phyloP scores from a whole-genome alignment of 1,140 invertebrate species.

The Schlechtendalia chinensis region DNA sequence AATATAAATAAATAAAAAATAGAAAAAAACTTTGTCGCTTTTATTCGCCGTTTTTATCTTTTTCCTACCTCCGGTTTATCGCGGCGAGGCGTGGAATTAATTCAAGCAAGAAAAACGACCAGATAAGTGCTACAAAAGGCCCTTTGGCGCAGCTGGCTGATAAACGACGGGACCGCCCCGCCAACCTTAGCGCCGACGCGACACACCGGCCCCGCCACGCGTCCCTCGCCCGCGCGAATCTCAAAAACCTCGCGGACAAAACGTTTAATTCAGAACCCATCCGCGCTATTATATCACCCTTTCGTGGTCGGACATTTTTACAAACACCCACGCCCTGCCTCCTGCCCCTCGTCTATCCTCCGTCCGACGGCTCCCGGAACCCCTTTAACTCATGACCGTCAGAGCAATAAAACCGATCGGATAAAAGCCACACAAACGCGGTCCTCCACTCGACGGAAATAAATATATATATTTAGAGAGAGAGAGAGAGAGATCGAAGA shows the following conservation, averaged over 20 bases:
- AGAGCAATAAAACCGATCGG: neutral
- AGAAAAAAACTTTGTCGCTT: conserved; percentile 38
- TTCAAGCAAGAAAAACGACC: conserved; percentile 48
- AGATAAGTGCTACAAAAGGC: conserved; percentile 48
- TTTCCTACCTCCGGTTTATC: conserved; percentile 37
- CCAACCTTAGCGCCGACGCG: neutral
- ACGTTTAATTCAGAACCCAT: conserved; percentile 29
- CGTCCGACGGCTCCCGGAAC: too few species aligned
- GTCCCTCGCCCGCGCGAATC: neutral
- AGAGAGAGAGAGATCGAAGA: too few species aligned
- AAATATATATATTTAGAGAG: neutral
- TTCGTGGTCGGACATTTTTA: conserved; percentile 1
- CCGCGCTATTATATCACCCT: neutral
- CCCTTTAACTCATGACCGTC: too few species aligned
- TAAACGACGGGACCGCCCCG: conserved; percentile 24
- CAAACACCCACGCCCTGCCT: neutral
- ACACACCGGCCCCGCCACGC: neutral
- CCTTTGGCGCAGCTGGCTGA: conserved; percentile 25
- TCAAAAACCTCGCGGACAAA: conserved; percentile 1
- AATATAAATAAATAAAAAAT: neutral
- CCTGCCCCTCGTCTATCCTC: neutral
- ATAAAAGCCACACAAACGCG: too few species aligned
- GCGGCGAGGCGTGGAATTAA: conserved; percentile 32
- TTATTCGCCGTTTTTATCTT: conserved; percentile 16
- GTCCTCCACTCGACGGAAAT: too few species aligned